Evolutionary conservation across 2,888 invertebrate species (phyloP).

Genomic region (Cephus runcator): DNA sequence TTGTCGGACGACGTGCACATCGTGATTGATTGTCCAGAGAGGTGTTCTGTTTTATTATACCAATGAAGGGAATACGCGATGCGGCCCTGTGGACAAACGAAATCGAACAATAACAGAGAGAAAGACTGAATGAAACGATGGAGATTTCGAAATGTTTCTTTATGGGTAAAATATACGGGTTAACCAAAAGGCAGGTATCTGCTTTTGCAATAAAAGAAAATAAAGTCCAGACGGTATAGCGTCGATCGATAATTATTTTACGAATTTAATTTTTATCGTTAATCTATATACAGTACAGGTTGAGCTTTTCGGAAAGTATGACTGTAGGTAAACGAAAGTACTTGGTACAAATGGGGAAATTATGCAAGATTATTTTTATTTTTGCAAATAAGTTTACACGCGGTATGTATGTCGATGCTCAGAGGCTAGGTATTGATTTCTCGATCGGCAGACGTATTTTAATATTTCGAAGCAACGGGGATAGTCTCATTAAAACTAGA

Average conservation of each 20-base stretch:
- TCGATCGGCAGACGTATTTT: neutral
- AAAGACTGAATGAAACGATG: neutral
- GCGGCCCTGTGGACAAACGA: neutral
- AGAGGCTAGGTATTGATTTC: neutral
- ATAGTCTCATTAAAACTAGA: conserved; percentile 8
- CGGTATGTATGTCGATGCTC: neutral
- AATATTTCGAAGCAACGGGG: neutral
- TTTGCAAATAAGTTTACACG: neutral
- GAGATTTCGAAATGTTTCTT: neutral
- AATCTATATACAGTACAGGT: neutral
- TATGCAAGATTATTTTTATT: neutral
- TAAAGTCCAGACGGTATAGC: neutral
- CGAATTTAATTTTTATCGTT: neutral
- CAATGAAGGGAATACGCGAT: neutral
- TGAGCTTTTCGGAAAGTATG: neutral
- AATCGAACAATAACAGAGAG: neutral
- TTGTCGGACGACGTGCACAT: neutral
- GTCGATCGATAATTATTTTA: neutral
- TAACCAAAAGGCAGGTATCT: neutral
- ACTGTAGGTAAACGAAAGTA: neutral
- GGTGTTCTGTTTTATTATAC: neutral
- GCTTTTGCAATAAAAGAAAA: neutral
- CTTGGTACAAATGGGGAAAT: neutral
- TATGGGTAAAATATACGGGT: neutral
- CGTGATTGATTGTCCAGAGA: neutral